phyloP scores from a whole-genome alignment of 2,888 invertebrate genomes.

The Onchidella celtica region DNA sequence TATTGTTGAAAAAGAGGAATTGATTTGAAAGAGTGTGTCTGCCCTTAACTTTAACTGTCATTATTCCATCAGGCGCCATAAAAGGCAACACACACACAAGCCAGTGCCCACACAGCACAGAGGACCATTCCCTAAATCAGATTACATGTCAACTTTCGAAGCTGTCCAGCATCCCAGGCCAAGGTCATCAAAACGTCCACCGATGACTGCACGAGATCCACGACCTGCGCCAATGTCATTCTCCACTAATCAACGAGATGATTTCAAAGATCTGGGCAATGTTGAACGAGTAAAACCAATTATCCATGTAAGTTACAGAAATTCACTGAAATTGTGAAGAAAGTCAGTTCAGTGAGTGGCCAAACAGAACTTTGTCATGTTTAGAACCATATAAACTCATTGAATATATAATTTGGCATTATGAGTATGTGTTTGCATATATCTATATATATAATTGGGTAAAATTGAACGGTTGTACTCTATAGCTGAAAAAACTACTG shows the following conservation, averaged over 20 bases:
- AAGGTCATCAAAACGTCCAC: slow-evolving; percentile 75
- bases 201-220: slow-evolving; percentile 64
- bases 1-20: not conserved
- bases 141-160: slow-evolving; percentile 72
- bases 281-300: slow-evolving; percentile 67
- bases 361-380: too few species aligned
- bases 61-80: slow-evolving; percentile 62
- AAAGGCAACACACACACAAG: slow-evolving; percentile 54
- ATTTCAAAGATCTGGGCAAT: slow-evolving; percentile 64
- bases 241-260: slow-evolving; percentile 72
- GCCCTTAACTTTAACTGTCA: not conserved
- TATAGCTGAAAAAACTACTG: too few species aligned
- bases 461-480: too few species aligned
- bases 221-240: slow-evolving; percentile 72
- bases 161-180: slow-evolving; percentile 64
- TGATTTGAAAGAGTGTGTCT: not conserved
- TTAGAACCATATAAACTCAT: too few species aligned
- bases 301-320: slow-evolving; percentile 66
- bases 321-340: too few species aligned
- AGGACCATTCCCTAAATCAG: slow-evolving; percentile 62
- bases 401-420: too few species aligned
- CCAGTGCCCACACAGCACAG: slow-evolving; percentile 9
- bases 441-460: too few species aligned
- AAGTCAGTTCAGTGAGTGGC: too few species aligned
- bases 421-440: too few species aligned